Percentiles rank a stretch among this genome's conserved stretches.
Evolutionary conservation across 1,140 invertebrate genomes (phyloP).

Genomic region (Drosophila willistoni): DNA sequence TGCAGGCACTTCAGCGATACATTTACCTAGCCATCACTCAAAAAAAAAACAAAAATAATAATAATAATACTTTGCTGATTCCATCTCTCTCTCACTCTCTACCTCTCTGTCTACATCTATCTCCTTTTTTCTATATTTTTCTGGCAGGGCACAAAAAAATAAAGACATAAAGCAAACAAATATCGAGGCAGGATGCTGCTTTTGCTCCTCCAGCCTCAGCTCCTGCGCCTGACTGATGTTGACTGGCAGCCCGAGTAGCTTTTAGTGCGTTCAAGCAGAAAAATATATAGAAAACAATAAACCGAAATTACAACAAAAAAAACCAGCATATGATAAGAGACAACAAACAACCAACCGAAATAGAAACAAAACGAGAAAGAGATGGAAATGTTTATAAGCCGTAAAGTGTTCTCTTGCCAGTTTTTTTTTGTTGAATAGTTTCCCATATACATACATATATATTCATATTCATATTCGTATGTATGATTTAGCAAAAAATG

Average conservation of each 20-base stretch:
- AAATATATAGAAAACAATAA: slow-evolving; percentile 81
- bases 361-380: slow-evolving; percentile 58
- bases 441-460: slow-evolving; percentile 15
- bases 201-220: background rate
- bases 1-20: slow-evolving; percentile 22
- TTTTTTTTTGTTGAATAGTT: slow-evolving; percentile 66
- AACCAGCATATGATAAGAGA: slow-evolving; percentile 18
- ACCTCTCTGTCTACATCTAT: background rate
- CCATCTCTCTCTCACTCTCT: background rate
- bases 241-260: slow-evolving; percentile 72
- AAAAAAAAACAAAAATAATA: slow-evolving; percentile 45
- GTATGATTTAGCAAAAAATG: slow-evolving; percentile 26
- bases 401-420: slow-evolving; percentile 52
- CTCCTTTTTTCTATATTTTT: slow-evolving; percentile 15
- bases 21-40: slow-evolving; percentile 64
- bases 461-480: slow-evolving; percentile 36
- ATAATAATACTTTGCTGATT: slow-evolving; percentile 54
- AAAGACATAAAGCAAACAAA: slow-evolving; percentile 80
- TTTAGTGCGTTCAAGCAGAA: slow-evolving; percentile 80
- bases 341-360: slow-evolving; percentile 1
- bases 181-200: slow-evolving; percentile 40
- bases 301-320: slow-evolving; percentile 73
- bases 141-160: slow-evolving; percentile 59
- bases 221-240: slow-evolving; percentile 28
- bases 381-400: slow-evolving; percentile 65